Evolutionary conservation across 2,888 invertebrate genomes (phyloP), one percentile per base, ranked within the genome.

Genomic region (Diadegma fenestrale): DNA sequence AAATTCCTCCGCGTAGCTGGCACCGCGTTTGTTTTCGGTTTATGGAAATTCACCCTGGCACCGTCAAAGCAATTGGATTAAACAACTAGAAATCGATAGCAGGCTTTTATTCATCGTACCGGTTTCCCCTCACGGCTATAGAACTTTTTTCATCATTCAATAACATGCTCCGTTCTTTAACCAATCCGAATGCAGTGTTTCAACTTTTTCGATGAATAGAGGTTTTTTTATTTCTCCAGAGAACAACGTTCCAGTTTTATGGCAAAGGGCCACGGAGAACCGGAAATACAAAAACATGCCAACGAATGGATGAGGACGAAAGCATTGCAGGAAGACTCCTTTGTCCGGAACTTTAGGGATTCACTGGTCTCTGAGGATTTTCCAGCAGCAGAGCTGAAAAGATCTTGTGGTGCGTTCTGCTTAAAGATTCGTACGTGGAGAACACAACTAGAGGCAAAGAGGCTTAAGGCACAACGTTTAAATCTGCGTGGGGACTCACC

Each of bases 401-500:
- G 61, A 82, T 66, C 80, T 68, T 72, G 51, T 61, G 82, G 69
- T 76, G 30, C n/a, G 33, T 78, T 33, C n/a, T 54, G 5, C 19
- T 41, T 17, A 43, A 63, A 75, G 45, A n/a, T 33, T n/a, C 37
- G 26, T 19, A 43, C 4, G 22, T 48, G 45, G 33, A 48, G n/a
- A 61, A 84, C 61, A 45, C 48, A 45, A n/a, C 12, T 45, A 41
- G 4, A 26, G 45, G 33, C n/a, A 14, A 5, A 45, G 22, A 30
- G 54, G 41, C 33, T 30, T 30, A 66, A n/a, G 45, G 30, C 33
- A 73, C 43, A 66, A 82, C 54, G 58, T 80, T 85, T 71, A 58
- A 71, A 22, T 48, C 37, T 48, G 58, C 75, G 66, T 68, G 14
- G 14, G 26, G 30, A 89, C 91, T 92, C 90, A 96, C 96, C 97